Percentiles rank a stretch among this genome's conserved stretches.
Evolutionary conservation across 2,113 vertebrate genomes (phyloP).

Genomic region (Psettodes erumei): DNA sequence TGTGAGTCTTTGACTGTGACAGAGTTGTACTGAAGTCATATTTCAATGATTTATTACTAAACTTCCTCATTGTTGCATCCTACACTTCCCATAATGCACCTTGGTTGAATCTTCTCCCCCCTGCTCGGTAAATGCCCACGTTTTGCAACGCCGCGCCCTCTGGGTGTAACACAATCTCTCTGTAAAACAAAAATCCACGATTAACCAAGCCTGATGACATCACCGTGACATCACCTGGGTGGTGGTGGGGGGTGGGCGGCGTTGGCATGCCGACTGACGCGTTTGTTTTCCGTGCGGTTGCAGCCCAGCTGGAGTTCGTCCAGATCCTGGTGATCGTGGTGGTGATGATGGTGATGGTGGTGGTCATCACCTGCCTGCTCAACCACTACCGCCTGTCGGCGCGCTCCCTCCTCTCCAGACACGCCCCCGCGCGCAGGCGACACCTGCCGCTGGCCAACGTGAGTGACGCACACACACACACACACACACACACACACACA

Average conservation of each 20-base stretch:
- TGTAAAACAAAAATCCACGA: too few species aligned
- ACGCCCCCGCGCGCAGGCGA: constrained; percentile 86
- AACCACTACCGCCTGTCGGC: constrained; percentile 96
- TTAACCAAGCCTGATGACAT: background rate
- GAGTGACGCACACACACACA: too few species aligned
- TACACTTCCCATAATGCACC: constrained; percentile 1
- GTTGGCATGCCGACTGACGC: too few species aligned
- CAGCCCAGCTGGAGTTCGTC: constrained; percentile 97
- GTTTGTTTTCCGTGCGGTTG: background rate
- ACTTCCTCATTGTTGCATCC: background rate
- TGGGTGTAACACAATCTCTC: too few species aligned
- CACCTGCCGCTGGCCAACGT: constrained; percentile 91
- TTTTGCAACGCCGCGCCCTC: too few species aligned
- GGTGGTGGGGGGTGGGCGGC: too few species aligned
- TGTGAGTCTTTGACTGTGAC: background rate
- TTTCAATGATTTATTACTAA: background rate
- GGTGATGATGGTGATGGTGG: constrained; percentile 98
- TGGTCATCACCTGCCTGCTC: constrained; percentile 95
- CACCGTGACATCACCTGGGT: constrained; percentile 3
- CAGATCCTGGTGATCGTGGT: constrained; percentile 97
- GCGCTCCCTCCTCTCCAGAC: constrained; percentile 90
- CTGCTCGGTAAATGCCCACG: background rate
- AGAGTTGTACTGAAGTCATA: background rate
- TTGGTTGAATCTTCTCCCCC: background rate
- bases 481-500: too few species aligned